Evolutionary conservation across 2,797 vertebrate genomes (phyloP).

Genomic region (Thripadectes ignobilis): DNA sequence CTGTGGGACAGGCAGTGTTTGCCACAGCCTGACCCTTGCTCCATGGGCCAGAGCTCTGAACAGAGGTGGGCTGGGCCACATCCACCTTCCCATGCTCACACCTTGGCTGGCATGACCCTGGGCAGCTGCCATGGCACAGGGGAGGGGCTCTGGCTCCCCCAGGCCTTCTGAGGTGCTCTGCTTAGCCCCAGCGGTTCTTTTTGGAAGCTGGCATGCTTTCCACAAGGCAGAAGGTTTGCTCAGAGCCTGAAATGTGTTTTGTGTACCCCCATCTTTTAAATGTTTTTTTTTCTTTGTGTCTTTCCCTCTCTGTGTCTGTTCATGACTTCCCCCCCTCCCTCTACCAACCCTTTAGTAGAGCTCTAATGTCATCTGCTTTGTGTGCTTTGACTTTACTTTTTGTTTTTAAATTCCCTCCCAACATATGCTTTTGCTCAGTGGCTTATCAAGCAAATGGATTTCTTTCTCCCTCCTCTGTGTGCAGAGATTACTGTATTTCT

Average conservation of each 20-base stretch:
- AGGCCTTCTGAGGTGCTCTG: not conserved
- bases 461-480: not conserved
- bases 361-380: not conserved
- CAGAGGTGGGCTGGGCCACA: constrained; percentile 7
- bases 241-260: not conserved
- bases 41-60: not conserved
- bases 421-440: not conserved
- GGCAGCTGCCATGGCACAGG: not conserved
- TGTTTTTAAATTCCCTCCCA: not conserved
- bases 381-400: not conserved
- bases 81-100: not conserved
- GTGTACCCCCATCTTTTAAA: not conserved
- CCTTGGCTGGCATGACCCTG: not conserved
- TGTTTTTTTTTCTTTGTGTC: rapidly evolving
- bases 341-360: not conserved
- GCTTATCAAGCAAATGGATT: not conserved
- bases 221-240: not conserved
- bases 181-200: not conserved
- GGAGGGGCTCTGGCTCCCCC: not conserved
- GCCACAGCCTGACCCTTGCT: not conserved
- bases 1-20: not conserved
- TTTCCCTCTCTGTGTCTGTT: not conserved
- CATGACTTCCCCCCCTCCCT: not conserved
- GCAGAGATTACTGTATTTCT: not conserved
- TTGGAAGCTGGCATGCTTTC: not conserved